Conservation (phyloP, 2,797 vertebrate species). For the Myotis vivesi region DNA sequence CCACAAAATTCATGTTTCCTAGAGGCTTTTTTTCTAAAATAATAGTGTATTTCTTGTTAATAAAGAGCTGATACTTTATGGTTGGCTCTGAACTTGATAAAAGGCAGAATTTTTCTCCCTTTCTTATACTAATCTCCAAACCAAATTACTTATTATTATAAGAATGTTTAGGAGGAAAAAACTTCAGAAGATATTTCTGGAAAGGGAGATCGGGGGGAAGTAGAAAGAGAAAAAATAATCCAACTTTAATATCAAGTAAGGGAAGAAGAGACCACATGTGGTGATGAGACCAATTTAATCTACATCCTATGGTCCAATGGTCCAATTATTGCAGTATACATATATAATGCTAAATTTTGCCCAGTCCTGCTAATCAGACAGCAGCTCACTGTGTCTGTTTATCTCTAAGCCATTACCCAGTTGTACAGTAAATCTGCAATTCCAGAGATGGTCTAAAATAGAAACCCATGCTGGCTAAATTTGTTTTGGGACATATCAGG, state of each 20-base stretch:
- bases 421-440: conserved; percentile 85
- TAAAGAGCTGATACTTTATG: not conserved
- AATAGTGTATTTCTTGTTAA: not conserved
- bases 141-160: conserved; percentile 27
- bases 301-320: conserved; percentile 30
- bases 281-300: conserved; percentile 41
- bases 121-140: conserved; percentile 45
- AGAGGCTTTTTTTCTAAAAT: not conserved
- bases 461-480: conserved; percentile 83
- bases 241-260: conserved; percentile 51
- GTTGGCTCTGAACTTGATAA: not conserved
- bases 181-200: conserved; percentile 36
- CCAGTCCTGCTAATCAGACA: conserved; percentile 82
- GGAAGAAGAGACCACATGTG: conserved; percentile 7
- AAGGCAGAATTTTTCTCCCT: not conserved
- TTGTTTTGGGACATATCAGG: conserved; percentile 85
- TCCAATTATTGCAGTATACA: conserved; percentile 46
- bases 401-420: conserved; percentile 78
- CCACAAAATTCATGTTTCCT: not conserved
- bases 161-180: conserved; percentile 32
- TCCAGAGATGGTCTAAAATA: conserved; percentile 84
- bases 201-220: not conserved
- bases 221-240: conserved; percentile 33
- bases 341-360: conserved; percentile 61
- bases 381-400: conserved; percentile 78